phyloP scores from a whole-genome alignment of 2,888 invertebrate genomes.

The Pachycephus smyrnensis region DNA sequence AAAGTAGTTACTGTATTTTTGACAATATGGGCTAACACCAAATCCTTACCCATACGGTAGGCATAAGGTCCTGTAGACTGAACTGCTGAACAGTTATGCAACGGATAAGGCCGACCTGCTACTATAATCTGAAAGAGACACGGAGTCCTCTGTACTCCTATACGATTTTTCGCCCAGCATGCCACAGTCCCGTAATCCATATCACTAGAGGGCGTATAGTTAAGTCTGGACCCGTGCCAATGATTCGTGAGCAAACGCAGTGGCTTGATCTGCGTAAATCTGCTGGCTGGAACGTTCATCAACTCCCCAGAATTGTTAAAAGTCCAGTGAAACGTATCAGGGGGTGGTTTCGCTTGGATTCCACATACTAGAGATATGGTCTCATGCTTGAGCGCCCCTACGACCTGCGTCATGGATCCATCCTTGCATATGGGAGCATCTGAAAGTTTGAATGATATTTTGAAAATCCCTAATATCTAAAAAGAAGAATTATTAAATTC shows the following conservation, averaged over 20 bases:
- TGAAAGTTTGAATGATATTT: constrained; percentile 23
- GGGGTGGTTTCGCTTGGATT: constrained; percentile 88
- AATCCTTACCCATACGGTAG: constrained; percentile 56
- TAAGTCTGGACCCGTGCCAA: constrained; percentile 79
- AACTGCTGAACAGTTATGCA: constrained; percentile 85
- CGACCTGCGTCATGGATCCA: constrained; percentile 80
- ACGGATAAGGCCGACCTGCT: constrained; percentile 88
- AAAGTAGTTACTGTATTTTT: background rate
- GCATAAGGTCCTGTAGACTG: constrained; percentile 60
- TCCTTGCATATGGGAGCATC: constrained; percentile 65
- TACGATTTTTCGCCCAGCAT: constrained; percentile 86
- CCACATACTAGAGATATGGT: constrained; percentile 86
- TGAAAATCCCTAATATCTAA: background rate
- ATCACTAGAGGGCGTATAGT: constrained; percentile 87
- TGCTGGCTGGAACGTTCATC: constrained; percentile 78
- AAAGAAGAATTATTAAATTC: background rate
- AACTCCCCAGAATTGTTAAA: constrained; percentile 92
- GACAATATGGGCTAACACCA: background rate
- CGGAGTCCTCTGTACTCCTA: constrained; percentile 85
- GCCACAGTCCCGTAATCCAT: constrained; percentile 90
- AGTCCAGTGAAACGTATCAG: constrained; percentile 89
- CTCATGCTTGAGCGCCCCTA: constrained; percentile 89
- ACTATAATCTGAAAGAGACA: constrained; percentile 90
- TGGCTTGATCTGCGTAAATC: constrained; percentile 66
- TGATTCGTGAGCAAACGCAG: constrained; percentile 60